Evolutionary conservation across 2,797 vertebrate species (phyloP).

Genomic region (Epinephelus malabaricus): DNA sequence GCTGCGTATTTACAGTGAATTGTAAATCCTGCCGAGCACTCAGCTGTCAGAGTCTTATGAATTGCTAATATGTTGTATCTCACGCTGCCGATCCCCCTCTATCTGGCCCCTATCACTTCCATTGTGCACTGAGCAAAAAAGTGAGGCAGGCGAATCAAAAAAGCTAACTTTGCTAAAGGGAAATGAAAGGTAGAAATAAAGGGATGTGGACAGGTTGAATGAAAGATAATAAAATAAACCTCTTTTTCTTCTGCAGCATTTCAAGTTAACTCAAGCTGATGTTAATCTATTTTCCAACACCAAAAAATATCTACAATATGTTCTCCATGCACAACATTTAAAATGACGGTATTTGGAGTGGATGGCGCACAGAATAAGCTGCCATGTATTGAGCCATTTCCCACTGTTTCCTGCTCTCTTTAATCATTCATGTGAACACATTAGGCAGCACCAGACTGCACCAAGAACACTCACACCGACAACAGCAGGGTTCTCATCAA

Average conservation of each 20-base stretch:
- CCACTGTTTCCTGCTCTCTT: conserved; percentile 50
- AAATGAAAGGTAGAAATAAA: conserved; percentile 39
- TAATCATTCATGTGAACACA: conserved; percentile 70
- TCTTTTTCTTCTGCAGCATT: not conserved
- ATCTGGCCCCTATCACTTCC: conserved; percentile 65
- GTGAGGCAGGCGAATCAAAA: conserved; percentile 44
- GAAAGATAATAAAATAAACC: conserved; percentile 11
- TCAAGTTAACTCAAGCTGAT: conserved; percentile 1
- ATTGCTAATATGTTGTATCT: conserved; percentile 85
- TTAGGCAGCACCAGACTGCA: conserved; percentile 59
- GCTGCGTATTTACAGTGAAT: conserved; percentile 83
- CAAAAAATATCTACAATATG: conserved; percentile 9
- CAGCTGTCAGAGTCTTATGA: conserved; percentile 83
- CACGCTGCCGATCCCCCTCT: conserved; percentile 62
- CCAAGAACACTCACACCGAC: conserved; percentile 35
- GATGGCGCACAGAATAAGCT: conserved; percentile 8
- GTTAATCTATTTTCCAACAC: not conserved
- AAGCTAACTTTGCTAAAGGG: conserved; percentile 42
- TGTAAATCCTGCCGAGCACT: conserved; percentile 81
- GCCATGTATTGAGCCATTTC: conserved; percentile 35
- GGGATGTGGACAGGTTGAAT: not conserved
- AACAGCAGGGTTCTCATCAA: conserved; percentile 40
- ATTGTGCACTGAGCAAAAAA: conserved; percentile 58
- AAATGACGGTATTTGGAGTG: not conserved
- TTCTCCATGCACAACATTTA: not conserved